These are phyloP conservation scores for Agonopterix subpropinquella DNA, from an alignment of 2,888 invertebrate species.

Conservation along the genomic window DNA sequence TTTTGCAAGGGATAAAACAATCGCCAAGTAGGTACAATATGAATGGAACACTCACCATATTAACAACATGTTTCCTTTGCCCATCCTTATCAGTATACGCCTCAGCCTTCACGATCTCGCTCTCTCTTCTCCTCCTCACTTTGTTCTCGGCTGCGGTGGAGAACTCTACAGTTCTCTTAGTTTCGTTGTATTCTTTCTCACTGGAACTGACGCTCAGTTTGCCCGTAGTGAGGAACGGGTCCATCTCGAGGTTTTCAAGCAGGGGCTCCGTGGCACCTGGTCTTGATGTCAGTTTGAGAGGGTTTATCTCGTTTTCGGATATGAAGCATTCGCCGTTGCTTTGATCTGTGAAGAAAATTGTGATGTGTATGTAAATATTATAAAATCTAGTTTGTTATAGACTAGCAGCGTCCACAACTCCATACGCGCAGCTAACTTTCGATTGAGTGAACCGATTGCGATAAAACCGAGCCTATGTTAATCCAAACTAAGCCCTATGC, in stretches of 20 bases:
- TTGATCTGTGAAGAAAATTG: conserved; percentile 51
- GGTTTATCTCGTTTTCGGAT: conserved; percentile 78
- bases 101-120: conserved; percentile 83
- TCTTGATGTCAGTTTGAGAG: conserved; percentile 72
- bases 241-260: conserved; percentile 67
- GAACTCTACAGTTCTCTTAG: conserved; percentile 38
- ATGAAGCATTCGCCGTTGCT: conserved; percentile 81
- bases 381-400: too few relatives aligned
- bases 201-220: conserved; percentile 53
- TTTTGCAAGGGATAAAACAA: too few relatives aligned
- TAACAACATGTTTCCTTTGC: conserved; percentile 82
- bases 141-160: conserved; percentile 50
- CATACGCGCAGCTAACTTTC: too few relatives aligned
- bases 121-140: conserved; percentile 78
- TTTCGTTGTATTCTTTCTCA: conserved; percentile 49
- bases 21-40: background rate
- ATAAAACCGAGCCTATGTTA: too few relatives aligned
- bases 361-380: too few relatives aligned
- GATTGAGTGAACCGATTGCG: too few relatives aligned
- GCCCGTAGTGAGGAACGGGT: conserved; percentile 48
- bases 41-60: conserved; percentile 77
- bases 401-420: too few relatives aligned
- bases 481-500: too few relatives aligned
- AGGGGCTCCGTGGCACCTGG: conserved; percentile 60
- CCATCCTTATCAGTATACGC: conserved; percentile 81